Conservation (phyloP, 2,113 vertebrate species). For the Anolis carolinensis region DNA sequence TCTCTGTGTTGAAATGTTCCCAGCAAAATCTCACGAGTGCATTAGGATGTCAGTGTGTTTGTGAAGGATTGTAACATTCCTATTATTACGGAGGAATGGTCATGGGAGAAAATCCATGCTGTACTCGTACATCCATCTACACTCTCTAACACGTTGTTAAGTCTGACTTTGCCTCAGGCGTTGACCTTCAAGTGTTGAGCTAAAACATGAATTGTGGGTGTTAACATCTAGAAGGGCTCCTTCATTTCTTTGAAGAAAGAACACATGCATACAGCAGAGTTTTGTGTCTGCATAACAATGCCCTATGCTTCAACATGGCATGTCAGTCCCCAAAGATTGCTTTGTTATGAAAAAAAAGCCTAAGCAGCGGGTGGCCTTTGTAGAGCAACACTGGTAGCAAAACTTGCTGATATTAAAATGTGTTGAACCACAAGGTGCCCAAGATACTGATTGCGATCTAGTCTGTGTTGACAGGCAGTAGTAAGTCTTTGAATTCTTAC, state of each 20-base stretch:
- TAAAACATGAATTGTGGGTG: constrained; percentile 29
- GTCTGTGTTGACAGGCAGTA: neutral
- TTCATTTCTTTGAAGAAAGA: constrained; percentile 30
- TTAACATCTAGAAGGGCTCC: constrained; percentile 24
- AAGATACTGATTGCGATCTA: neutral
- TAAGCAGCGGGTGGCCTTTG: neutral
- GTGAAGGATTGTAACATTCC: constrained; percentile 28
- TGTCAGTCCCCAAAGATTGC: neutral
- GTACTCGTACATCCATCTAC: constrained; percentile 6
- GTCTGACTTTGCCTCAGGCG: constrained; percentile 35
- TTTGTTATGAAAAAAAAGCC: neutral
- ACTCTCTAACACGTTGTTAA: constrained; percentile 4
- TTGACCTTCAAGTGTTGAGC: constrained; percentile 25
- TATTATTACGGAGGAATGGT: constrained; percentile 33
- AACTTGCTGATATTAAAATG: neutral
- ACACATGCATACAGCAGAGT: neutral
- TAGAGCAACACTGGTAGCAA: neutral
- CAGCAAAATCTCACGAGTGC: constrained; percentile 3
- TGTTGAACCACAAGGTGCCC: neutral
- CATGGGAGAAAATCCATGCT: constrained; percentile 40
- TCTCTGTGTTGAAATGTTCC: neutral
- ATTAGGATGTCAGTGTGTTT: constrained; percentile 20
- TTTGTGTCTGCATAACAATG: constrained; percentile 7
- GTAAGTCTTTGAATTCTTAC: neutral
- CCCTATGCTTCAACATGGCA: neutral